These are phyloP conservation scores for Egretta garzetta DNA, from an alignment of 2,113 vertebrate genomes.

Conservation along the genomic window DNA sequence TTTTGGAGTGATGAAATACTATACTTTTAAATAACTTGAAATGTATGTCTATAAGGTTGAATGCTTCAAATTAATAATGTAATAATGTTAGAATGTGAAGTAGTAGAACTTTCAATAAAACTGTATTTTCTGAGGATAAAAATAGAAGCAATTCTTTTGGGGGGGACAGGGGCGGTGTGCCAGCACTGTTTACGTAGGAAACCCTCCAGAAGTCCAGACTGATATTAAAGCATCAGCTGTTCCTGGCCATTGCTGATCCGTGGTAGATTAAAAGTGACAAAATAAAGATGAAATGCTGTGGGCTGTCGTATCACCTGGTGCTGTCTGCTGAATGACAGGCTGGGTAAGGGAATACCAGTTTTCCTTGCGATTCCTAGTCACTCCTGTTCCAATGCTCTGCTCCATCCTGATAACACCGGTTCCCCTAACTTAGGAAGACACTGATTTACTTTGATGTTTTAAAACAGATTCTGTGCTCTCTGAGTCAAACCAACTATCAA, in stretches of 20 bases:
- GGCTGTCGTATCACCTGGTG: not conserved
- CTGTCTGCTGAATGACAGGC: not conserved
- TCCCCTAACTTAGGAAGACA: not conserved
- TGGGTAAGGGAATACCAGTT: not conserved
- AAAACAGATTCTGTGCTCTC: not conserved
- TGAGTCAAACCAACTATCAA: not conserved
- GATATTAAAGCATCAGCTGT: not conserved
- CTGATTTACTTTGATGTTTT: not conserved
- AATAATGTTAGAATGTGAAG: not conserved
- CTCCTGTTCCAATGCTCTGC: not conserved
- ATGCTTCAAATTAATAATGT: not conserved
- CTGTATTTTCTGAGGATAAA: not conserved
- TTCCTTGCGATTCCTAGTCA: not conserved
- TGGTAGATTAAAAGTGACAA: not conserved
- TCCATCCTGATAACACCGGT: rapidly evolving
- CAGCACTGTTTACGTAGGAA: not conserved
- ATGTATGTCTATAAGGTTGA: not conserved
- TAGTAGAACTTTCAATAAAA: not conserved
- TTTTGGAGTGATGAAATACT: not conserved
- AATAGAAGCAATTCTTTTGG: not conserved
- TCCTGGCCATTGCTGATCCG: not conserved
- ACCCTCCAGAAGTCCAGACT: not conserved
- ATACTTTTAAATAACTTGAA: not conserved
- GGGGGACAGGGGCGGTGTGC: too few species aligned
- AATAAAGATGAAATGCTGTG: not conserved